Conservation (phyloP, 2,113 vertebrate genomes). For the Plecturocebus donacophilus region DNA sequence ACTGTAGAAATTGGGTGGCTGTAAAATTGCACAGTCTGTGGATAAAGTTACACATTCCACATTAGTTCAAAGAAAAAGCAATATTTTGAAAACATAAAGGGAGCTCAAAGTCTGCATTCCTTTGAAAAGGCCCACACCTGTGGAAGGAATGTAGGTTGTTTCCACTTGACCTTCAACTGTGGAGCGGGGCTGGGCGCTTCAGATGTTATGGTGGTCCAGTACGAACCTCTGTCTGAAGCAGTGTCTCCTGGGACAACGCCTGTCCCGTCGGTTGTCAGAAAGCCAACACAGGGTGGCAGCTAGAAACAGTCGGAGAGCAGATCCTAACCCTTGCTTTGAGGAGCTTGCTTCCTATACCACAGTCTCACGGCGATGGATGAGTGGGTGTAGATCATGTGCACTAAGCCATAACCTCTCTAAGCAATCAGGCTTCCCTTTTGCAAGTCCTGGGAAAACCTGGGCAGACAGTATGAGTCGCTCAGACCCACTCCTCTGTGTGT, state of each 20-base stretch:
- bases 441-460: conserved; percentile 18
- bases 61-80: conserved; percentile 74
- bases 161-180: conserved; percentile 70
- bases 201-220: neutral
- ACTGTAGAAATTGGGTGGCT: conserved; percentile 11
- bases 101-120: conserved; percentile 78
- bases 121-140: conserved; percentile 76
- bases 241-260: neutral
- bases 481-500: conserved; percentile 35
- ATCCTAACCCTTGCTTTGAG: neutral
- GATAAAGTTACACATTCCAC: conserved; percentile 73
- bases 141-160: conserved; percentile 70
- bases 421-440: neutral
- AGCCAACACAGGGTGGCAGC: neutral
- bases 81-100: conserved; percentile 78
- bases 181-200: neutral
- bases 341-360: neutral
- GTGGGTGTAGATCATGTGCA: neutral
- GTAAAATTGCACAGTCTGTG: conserved; percentile 48
- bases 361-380: neutral
- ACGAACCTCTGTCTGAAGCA: neutral
- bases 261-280: neutral
- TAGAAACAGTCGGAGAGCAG: neutral
- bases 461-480: neutral
- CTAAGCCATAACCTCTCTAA: neutral